Percentiles rank a stretch among this genome's conserved stretches.
phyloP scores from a whole-genome alignment of 23 tunicate species.

The Clavelina lepadiformis region DNA sequence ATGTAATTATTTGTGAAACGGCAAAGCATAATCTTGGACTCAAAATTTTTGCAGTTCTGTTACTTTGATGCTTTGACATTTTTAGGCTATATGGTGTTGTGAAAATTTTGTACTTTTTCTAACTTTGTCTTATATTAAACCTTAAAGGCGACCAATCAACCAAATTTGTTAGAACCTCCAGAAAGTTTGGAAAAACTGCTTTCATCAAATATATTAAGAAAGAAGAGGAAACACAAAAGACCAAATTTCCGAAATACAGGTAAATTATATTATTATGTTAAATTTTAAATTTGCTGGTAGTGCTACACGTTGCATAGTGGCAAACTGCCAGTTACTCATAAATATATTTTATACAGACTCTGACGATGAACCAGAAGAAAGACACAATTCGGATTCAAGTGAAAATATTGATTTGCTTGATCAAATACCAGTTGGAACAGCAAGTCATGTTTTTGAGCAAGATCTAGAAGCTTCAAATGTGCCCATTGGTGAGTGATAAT shows the following conservation, averaged over 20 bases:
- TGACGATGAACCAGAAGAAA: conserved; percentile 19
- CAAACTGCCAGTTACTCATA: too few species aligned
- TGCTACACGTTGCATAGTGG: too few species aligned
- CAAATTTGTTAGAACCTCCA: conserved; percentile 40
- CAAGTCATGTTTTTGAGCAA: conserved; percentile 26
- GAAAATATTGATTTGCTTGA: conserved; percentile 13
- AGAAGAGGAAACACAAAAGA: conserved; percentile 42
- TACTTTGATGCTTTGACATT: too few species aligned
- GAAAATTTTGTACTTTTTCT: too few species aligned
- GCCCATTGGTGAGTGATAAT: too few species aligned
- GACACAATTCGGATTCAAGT: background rate
- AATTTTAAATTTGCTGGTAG: too few species aligned
- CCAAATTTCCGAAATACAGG: conserved; percentile 81
- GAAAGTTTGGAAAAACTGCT: conserved; percentile 81
- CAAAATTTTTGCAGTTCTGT: too few species aligned
- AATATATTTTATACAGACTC: conserved; percentile 11
- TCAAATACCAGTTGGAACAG: conserved; percentile 32
- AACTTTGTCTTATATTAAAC: too few species aligned
- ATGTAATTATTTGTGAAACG: too few species aligned
- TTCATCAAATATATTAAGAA: conserved; percentile 27
- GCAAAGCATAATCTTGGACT: too few species aligned
- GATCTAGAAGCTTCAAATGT: conserved; percentile 3
- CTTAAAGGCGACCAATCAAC: conserved; percentile 2
- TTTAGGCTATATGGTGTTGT: too few species aligned
- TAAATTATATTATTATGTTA: too few species aligned